Evolutionary conservation across 1,140 invertebrate species (phyloP).

Genomic region (Macrostomum lignano): DNA sequence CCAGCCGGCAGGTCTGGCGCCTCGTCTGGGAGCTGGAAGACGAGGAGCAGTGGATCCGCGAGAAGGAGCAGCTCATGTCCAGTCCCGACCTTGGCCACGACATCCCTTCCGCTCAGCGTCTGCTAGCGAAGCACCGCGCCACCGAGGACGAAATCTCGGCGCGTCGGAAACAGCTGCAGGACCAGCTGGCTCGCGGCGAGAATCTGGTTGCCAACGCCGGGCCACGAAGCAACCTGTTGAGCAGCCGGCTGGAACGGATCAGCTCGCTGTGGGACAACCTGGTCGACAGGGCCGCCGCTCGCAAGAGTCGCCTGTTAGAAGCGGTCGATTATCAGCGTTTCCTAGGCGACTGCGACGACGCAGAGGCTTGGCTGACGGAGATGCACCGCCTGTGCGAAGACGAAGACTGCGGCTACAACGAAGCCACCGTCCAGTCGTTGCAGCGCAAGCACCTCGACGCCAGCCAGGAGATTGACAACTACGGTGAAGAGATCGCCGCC

Average conservation of each 20-base stretch:
- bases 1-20: constrained; percentile 85
- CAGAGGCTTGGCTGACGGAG: constrained; percentile 94
- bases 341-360: constrained; percentile 90
- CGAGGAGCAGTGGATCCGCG: constrained; percentile 97
- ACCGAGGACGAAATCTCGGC: constrained; percentile 73
- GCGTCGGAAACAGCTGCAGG: constrained; percentile 64
- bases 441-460: constrained; percentile 83
- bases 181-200: constrained; percentile 58
- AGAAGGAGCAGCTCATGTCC: constrained; percentile 88
- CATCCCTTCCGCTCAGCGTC: constrained; percentile 62
- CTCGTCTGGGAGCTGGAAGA: constrained; percentile 99
- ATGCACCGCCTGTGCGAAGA: constrained; percentile 73
- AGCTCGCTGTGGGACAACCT: constrained; percentile 75
- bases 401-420: constrained; percentile 88
- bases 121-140: constrained; percentile 66
- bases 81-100: constrained; percentile 51
- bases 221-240: constrained; percentile 71
- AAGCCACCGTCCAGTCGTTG: constrained; percentile 80
- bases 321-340: constrained; percentile 93
- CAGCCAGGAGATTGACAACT: constrained; percentile 49
- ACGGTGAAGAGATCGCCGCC: constrained; percentile 54
- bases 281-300: constrained; percentile 55
- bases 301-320: constrained; percentile 66
- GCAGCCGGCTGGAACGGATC: constrained; percentile 64
- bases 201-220: constrained; percentile 66